Evolutionary conservation across 2,113 vertebrate genomes (phyloP).

Genomic region (Suncus etruscus): DNA sequence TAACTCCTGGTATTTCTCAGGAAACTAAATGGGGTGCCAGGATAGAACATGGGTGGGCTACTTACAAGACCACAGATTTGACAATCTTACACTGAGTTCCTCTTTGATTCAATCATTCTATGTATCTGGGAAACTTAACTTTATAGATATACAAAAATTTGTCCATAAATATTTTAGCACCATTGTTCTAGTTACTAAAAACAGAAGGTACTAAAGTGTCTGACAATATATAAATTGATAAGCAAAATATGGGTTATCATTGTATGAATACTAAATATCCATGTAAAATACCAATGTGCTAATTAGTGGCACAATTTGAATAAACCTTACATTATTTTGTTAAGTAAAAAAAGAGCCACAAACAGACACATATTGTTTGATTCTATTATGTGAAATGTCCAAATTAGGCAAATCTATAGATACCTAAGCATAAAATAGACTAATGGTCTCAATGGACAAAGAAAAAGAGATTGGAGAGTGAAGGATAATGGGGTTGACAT

Average conservation of each 20-base stretch:
- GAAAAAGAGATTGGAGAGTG: neutral
- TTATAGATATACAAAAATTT: neutral
- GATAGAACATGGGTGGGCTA: too few relatives aligned
- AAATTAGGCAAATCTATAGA: conserved; percentile 27
- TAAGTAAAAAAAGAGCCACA: conserved; percentile 10
- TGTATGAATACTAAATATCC: neutral
- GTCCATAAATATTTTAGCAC: conserved; percentile 20
- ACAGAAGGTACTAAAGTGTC: neutral
- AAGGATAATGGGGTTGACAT: neutral
- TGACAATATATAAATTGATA: neutral
- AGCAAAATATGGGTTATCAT: neutral
- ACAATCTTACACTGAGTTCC: conserved; percentile 19
- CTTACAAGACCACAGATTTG: neutral
- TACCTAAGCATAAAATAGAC: neutral
- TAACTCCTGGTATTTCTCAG: too few relatives aligned
- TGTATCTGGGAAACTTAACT: neutral
- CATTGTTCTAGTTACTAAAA: neutral
- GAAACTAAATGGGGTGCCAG: too few relatives aligned
- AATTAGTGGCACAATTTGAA: neutral
- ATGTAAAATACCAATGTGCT: conserved; percentile 23
- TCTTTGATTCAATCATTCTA: neutral
- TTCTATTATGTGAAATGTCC: conserved; percentile 2
- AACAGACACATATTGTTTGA: neutral
- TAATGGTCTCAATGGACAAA: neutral
- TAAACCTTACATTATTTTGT: conserved; percentile 20